Conservation (phyloP, 1,140 invertebrate species). For the Penaeus indicus region DNA sequence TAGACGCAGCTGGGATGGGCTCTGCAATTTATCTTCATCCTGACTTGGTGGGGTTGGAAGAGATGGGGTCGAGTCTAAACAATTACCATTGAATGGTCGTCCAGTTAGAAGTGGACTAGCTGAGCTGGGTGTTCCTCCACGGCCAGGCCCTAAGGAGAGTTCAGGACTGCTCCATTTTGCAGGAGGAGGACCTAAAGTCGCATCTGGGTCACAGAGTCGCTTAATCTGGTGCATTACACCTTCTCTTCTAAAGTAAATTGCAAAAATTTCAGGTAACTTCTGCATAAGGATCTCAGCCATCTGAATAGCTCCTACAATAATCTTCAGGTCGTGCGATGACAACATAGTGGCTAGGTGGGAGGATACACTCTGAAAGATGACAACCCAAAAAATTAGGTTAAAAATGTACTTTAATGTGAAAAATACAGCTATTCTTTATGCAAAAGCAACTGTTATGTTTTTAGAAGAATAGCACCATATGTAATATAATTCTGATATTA, state of each 20-base stretch:
- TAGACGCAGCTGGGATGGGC: slow-evolving; percentile 64
- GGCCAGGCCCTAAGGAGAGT: slow-evolving; percentile 61
- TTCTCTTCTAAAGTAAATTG: slow-evolving; percentile 93
- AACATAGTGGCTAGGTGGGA: slow-evolving; percentile 98
- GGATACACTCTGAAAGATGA: slow-evolving; percentile 94
- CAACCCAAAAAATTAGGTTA: slow-evolving; percentile 76
- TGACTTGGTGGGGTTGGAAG: slow-evolving; percentile 52
- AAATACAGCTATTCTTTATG: no score
- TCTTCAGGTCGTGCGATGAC: slow-evolving; percentile 93
- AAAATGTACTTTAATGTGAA: neutral
- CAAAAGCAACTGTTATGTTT: no score
- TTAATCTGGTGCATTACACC: slow-evolving; percentile 72
- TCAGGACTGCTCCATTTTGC: slow-evolving; percentile 72
- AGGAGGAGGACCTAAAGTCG: slow-evolving; percentile 76
- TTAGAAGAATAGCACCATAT: no score
- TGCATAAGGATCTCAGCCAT: slow-evolving; percentile 97
- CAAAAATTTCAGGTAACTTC: slow-evolving; percentile 93
- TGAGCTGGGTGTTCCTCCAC: slow-evolving; percentile 31
- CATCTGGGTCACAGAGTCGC: slow-evolving; percentile 58
- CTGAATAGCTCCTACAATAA: slow-evolving; percentile 96
- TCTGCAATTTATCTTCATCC: slow-evolving; percentile 62
- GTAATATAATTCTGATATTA: no score
- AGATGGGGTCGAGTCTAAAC: slow-evolving; percentile 38
- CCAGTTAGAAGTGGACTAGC: slow-evolving; percentile 54
- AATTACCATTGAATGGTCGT: slow-evolving; percentile 51